Base-by-base conservation (phyloP, 2,888 invertebrate genomes). In the Noctua janthe region DNA sequence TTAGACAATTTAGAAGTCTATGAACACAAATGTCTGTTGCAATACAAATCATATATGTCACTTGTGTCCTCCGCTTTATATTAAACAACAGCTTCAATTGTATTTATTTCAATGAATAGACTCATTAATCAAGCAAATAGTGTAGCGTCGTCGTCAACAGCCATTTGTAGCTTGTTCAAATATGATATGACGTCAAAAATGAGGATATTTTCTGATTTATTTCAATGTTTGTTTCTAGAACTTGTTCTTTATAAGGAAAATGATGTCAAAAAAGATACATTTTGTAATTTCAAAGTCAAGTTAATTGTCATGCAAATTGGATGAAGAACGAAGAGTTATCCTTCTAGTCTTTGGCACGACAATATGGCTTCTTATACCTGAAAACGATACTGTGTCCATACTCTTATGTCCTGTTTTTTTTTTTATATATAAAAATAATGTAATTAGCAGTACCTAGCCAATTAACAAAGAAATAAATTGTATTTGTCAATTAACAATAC, bases 131-230 rank as follows among this genome's bases (percentile, higher is more conserved):
- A 78, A 69, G 75, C 73, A 74, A 81, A 84, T 84, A 39, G 77
- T 73, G 35, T 39, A 62, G 74, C 66, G 5, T 6, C 35, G 51
- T 74, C 23, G 62, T 15, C n/a, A 78, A 71, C 72, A 72, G 23
- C 54, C 43, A 54, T 54, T 73, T 70, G 47, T 47, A 66, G 78
- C 64, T 49, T 82, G 76, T 80, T 72, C 39, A 74, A 78, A 82
- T 66, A 75, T 49, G 0, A 35, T 66, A 66, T 84, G 73, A 71
- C 80, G 82, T 82, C 82, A 80, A 47, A 56, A 78, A 69, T 66
- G 49, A 80, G 86, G 78, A 83, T 80, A n/a, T 62, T 78, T 69
- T 67, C n/a, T 56, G 71, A 70, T 86, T 80, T 80, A 78, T 43
- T 78, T 17, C 2, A 13, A 51, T 71, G 47, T 76, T 69, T 74